These are phyloP conservation scores for Graphium colonna DNA, from an alignment of 2,888 invertebrate species.

Conservation along the genomic window DNA sequence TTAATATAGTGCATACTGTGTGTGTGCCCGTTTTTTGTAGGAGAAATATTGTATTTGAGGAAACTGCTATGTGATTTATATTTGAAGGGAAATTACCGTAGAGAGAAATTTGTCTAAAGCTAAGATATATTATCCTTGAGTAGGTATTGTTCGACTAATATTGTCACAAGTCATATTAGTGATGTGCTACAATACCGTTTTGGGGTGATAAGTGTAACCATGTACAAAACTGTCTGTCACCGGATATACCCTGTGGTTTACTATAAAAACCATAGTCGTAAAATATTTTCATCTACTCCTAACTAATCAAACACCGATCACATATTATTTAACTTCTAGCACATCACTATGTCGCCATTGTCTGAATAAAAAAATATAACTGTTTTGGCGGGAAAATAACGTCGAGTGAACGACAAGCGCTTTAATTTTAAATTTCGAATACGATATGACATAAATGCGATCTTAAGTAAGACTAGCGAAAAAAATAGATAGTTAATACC, in stretches of 20 bases:
- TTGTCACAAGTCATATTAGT: slow-evolving; percentile 14
- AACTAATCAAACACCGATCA: neutral
- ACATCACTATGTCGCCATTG: neutral
- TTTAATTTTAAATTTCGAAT: slow-evolving; percentile 4
- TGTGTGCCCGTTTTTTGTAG: too few species aligned
- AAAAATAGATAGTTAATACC: slow-evolving; percentile 1
- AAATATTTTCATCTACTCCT: neutral
- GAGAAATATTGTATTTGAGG: too few species aligned
- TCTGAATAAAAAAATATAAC: neutral
- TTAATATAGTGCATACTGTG: neutral
- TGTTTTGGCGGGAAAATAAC: neutral
- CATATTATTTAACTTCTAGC: neutral
- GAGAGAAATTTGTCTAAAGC: slow-evolving; percentile 1
- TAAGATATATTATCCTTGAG: slow-evolving; percentile 1
- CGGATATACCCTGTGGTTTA: slow-evolving; percentile 1
- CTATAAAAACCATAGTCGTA: neutral
- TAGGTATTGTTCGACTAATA: slow-evolving; percentile 14
- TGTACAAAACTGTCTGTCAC: neutral
- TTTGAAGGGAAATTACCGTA: neutral
- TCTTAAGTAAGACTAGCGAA: slow-evolving; percentile 12
- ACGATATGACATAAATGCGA: slow-evolving; percentile 18
- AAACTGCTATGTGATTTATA: neutral
- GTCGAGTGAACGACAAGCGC: neutral
- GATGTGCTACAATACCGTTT: slow-evolving; percentile 1
- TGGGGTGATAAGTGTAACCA: neutral